Percentiles rank a stretch among this genome's conserved stretches.
Evolutionary conservation across 1,140 invertebrate species (phyloP).

Genomic region (Lordiphosa collinella): DNA sequence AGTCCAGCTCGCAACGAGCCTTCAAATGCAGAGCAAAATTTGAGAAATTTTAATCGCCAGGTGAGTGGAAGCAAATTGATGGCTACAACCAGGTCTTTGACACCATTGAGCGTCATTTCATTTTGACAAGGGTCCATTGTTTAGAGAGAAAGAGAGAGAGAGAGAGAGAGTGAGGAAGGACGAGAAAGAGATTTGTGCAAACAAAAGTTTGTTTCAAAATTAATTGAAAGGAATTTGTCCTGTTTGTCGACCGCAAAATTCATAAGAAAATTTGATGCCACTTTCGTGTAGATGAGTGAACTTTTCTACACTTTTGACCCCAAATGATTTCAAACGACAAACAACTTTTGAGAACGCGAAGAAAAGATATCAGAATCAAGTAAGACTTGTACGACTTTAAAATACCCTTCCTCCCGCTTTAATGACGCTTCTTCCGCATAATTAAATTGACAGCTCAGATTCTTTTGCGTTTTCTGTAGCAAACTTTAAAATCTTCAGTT

Average conservation of each 20-base stretch:
- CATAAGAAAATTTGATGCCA: constrained; percentile 24
- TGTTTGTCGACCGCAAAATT: constrained; percentile 20
- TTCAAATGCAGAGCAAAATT: constrained; percentile 4
- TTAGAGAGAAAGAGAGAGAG: constrained; percentile 7
- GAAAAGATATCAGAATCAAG: constrained; percentile 5
- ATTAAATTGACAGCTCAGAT: too few relatives aligned
- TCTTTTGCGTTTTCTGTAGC: too few relatives aligned
- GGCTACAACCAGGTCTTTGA: constrained; percentile 49
- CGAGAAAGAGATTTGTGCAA: constrained; percentile 42
- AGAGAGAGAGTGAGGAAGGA: not conserved
- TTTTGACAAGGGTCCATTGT: constrained; percentile 59
- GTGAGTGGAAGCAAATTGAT: constrained; percentile 46
- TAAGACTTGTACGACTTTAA: too few relatives aligned
- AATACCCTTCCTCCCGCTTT: too few relatives aligned
- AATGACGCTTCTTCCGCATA: too few relatives aligned
- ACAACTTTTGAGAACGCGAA: constrained; percentile 15
- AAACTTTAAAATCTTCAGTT: too few relatives aligned
- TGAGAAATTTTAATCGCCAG: constrained; percentile 34
- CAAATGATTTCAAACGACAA: constrained; percentile 27
- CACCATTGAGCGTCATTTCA: constrained; percentile 54
- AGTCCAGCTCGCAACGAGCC: not conserved
- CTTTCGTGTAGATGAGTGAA: constrained; percentile 9
- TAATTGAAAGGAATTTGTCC: constrained; percentile 53
- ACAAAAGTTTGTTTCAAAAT: constrained; percentile 64
- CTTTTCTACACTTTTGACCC: constrained; percentile 26